Evolutionary conservation across 2,797 vertebrate genomes (phyloP).

Genomic region (Tarsius wallacei): DNA sequence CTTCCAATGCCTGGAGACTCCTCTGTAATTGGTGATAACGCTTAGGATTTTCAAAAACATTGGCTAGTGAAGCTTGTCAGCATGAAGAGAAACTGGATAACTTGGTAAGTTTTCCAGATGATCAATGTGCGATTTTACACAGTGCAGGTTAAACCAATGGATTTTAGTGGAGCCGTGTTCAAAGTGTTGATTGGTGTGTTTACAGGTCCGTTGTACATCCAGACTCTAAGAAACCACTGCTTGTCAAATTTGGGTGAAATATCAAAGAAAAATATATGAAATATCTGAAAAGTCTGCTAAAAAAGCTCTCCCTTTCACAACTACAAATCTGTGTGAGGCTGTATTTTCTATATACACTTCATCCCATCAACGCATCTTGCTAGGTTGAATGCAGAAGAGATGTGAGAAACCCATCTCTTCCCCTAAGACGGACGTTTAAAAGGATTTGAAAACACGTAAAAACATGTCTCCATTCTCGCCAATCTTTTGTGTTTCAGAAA

Average conservation of each 20-base stretch:
- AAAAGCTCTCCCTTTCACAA: background rate
- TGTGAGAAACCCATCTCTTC: background rate
- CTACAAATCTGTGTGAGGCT: background rate
- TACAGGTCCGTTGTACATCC: background rate
- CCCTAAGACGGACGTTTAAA: background rate
- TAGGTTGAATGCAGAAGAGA: background rate
- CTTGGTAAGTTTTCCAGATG: background rate
- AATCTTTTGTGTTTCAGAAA: conserved; percentile 13
- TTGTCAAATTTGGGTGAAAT: background rate
- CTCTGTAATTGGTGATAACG: background rate
- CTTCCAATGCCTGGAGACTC: background rate
- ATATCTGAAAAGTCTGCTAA: conserved; percentile 27
- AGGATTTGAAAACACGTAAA: background rate
- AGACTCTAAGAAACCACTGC: conserved; percentile 12
- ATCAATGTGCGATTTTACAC: background rate
- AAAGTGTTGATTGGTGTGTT: background rate
- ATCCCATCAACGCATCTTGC: background rate
- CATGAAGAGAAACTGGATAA: background rate
- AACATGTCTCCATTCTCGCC: background rate
- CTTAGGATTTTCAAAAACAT: background rate
- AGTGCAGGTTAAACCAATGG: background rate
- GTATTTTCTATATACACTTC: background rate
- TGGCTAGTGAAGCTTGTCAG: background rate
- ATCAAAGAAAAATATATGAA: background rate
- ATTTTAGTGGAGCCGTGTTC: background rate